These are phyloP conservation scores for Cristatella mucedo DNA, from an alignment of 2,888 invertebrate species.

Conservation along the genomic window DNA sequence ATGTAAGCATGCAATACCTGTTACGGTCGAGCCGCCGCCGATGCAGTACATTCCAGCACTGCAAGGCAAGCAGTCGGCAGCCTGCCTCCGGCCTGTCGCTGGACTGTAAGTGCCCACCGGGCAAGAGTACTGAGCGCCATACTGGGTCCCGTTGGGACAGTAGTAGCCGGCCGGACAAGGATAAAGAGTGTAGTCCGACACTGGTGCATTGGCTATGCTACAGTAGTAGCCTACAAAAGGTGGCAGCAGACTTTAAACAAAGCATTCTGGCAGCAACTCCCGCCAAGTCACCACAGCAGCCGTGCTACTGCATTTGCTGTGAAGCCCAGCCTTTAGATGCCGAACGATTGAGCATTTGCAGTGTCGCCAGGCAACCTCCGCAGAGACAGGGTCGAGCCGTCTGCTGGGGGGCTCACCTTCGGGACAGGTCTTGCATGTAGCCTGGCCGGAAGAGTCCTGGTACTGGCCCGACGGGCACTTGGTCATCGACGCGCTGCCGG, in stretches of 20 bases:
- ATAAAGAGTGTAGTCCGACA: conserved; percentile 22
- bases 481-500: conserved; percentile 21
- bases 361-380: no score
- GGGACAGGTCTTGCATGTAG: conserved; percentile 24
- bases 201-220: conserved; percentile 20
- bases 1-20: no score
- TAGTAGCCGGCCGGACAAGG: conserved; percentile 30
- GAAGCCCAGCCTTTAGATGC: neutral
- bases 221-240: conserved; percentile 27
- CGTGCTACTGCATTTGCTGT: neutral
- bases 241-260: neutral
- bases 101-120: conserved; percentile 30
- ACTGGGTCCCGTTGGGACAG: conserved; percentile 22
- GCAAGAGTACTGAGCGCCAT: conserved; percentile 25
- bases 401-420: conserved; percentile 18
- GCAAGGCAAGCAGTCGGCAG: conserved; percentile 23
- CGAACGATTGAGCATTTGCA: no score
- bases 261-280: no score
- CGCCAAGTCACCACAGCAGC: neutral
- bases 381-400: neutral
- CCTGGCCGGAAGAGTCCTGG: conserved; percentile 24
- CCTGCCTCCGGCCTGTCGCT: conserved; percentile 17
- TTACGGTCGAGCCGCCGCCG: conserved; percentile 11
- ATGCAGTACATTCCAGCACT: conserved; percentile 29
- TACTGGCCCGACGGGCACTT: conserved; percentile 28